These are phyloP conservation scores for Drosophila fulvimacula DNA, from an alignment of 2,888 invertebrate species.

Conservation along the genomic window DNA sequence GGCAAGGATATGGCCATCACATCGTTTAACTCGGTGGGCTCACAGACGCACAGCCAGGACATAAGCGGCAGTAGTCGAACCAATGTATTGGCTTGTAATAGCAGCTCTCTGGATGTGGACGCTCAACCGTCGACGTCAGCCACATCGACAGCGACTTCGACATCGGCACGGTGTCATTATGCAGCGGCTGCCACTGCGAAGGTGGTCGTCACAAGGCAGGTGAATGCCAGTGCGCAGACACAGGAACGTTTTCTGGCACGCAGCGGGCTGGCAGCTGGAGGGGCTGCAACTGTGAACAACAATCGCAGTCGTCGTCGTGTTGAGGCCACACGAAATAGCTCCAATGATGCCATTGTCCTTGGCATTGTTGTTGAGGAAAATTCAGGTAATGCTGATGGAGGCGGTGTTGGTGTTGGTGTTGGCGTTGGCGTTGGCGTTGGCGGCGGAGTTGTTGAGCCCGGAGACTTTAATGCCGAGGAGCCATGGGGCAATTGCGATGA, in stretches of 20 bases:
- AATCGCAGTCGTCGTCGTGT: slow-evolving; percentile 36
- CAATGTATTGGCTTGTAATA: slow-evolving; percentile 38
- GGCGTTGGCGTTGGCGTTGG: slow-evolving; percentile 1
- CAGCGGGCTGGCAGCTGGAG: slow-evolving; percentile 28
- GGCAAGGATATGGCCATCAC: slow-evolving; percentile 39
- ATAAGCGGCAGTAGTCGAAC: slow-evolving; percentile 80
- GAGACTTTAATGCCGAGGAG: slow-evolving; percentile 76
- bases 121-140: slow-evolving; percentile 82
- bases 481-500: slow-evolving; percentile 85
- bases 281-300: neutral
- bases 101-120: slow-evolving; percentile 61
- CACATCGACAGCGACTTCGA: slow-evolving; percentile 29
- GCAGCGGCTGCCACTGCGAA: slow-evolving; percentile 66
- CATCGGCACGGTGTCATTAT: slow-evolving; percentile 81
- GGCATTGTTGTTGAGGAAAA: slow-evolving; percentile 67
- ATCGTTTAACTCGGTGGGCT: slow-evolving; percentile 59
- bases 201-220: slow-evolving; percentile 68
- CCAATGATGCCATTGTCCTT: slow-evolving; percentile 53
- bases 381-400: slow-evolving; percentile 23
- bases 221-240: slow-evolving; percentile 82
- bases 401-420: neutral
- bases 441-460: slow-evolving; percentile 52
- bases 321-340: slow-evolving; percentile 41
- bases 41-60: slow-evolving; percentile 61
- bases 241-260: slow-evolving; percentile 79